Conservation (phyloP, 1,140 invertebrate genomes). For the Arctopsyche grandis region DNA sequence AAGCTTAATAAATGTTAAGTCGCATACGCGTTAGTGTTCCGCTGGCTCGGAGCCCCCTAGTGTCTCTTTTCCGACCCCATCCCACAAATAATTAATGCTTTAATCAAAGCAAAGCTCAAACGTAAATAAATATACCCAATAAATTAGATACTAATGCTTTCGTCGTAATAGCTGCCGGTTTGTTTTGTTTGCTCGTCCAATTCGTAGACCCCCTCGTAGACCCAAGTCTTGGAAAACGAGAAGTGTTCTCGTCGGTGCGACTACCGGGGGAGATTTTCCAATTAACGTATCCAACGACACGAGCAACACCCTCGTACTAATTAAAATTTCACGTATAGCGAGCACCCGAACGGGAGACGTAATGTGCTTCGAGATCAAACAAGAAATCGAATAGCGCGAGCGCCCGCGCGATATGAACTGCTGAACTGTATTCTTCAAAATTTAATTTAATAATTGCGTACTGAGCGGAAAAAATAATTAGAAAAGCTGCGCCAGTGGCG, state of each 20-base stretch:
- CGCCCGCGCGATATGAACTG: not conserved
- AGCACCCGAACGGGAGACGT: not conserved
- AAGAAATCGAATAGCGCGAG: not conserved
- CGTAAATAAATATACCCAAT: conserved; percentile 38
- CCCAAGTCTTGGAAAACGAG: not conserved
- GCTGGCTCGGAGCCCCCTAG: not conserved
- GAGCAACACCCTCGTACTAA: not conserved
- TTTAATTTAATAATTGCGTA: too few species aligned
- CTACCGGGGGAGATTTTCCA: not conserved
- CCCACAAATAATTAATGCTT: conserved; percentile 26
- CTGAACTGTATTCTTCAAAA: not conserved
- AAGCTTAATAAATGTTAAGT: too few species aligned
- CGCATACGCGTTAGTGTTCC: not conserved
- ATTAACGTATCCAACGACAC: conserved; percentile 6
- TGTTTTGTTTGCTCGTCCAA: conserved; percentile 16
- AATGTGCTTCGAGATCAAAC: not conserved
- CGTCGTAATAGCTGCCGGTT: conserved; percentile 14
- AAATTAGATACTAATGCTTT: conserved; percentile 37
- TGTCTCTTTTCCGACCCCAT: not conserved
- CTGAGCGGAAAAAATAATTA: too few species aligned
- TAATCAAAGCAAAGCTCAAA: conserved; percentile 37
- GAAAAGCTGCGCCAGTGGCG: too few species aligned
- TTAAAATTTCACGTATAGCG: conserved; percentile 17
- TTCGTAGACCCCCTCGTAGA: not conserved
- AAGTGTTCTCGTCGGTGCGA: not conserved